Percentiles rank a stretch among this genome's conserved stretches.
phyloP scores from a whole-genome alignment of 2,113 vertebrate genomes.

The Paratilapia polleni region DNA sequence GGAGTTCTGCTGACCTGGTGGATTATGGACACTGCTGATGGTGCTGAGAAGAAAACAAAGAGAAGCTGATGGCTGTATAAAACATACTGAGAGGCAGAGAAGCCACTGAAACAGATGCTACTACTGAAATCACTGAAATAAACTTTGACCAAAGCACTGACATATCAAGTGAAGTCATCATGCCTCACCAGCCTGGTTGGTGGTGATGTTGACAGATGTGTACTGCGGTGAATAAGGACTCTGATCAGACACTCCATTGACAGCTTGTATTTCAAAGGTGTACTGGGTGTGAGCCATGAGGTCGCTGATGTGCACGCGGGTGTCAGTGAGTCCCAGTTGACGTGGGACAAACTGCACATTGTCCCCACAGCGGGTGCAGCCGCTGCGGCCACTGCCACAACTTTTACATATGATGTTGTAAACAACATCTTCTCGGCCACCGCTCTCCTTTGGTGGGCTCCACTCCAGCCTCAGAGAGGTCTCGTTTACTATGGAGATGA shows the following conservation, averaged over 20 bases:
- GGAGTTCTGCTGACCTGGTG: slow-evolving; percentile 92
- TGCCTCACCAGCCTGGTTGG: slow-evolving; percentile 94
- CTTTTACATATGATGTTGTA: slow-evolving; percentile 99
- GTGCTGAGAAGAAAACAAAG: slow-evolving; percentile 78
- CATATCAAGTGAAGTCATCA: background rate
- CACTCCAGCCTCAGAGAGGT: slow-evolving; percentile 93
- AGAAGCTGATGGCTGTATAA: background rate
- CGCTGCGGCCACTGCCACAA: slow-evolving; percentile 85
- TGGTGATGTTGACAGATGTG: slow-evolving; percentile 94
- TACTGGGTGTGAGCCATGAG: slow-evolving; percentile 96
- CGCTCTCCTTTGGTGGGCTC: slow-evolving; percentile 84
- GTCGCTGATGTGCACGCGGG: slow-evolving; percentile 88
- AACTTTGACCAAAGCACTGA: background rate
- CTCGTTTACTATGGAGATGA: slow-evolving; percentile 96
- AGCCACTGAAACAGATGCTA: background rate
- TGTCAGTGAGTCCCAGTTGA: slow-evolving; percentile 90
- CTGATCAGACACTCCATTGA: slow-evolving; percentile 95
- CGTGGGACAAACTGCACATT: slow-evolving; percentile 92
- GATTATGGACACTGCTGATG: slow-evolving; percentile 94
- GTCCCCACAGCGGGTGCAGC: slow-evolving; percentile 94
- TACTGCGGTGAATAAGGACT: slow-evolving; percentile 92
- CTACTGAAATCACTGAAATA: background rate
- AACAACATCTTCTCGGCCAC: slow-evolving; percentile 91
- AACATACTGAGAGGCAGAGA: background rate
- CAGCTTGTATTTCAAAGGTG: slow-evolving; percentile 96